phyloP scores from a whole-genome alignment of 1,140 invertebrate genomes.

The Drosophila albomicans region DNA sequence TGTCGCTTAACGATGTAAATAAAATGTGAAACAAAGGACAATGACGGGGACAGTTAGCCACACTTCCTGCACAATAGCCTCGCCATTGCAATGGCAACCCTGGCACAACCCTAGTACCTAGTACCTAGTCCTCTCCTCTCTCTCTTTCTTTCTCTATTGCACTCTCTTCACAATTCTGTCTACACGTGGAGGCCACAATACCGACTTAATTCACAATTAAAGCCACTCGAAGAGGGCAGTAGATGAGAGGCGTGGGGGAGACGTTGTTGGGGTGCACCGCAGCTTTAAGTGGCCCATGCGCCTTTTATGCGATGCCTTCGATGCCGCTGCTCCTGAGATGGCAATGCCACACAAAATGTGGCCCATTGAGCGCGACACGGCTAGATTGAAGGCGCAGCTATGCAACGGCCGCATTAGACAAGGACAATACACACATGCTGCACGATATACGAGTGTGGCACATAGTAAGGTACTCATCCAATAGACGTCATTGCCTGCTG shows the following conservation, averaged over 20 bases:
- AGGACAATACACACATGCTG: conserved; percentile 67
- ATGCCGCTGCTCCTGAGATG: conserved; percentile 36
- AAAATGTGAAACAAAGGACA: conserved; percentile 63
- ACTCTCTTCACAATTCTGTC: conserved; percentile 24
- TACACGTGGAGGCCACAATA: conserved; percentile 73
- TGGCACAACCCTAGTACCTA: conserved; percentile 30
- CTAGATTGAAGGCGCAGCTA: conserved; percentile 34
- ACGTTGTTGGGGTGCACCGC: neutral
- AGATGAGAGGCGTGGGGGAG: neutral
- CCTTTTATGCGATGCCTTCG: conserved; percentile 60
- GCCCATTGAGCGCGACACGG: conserved; percentile 54
- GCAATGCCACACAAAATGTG: conserved; percentile 39
- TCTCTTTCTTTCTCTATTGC: neutral
- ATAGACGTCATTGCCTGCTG: conserved; percentile 36
- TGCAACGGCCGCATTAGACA: conserved; percentile 64
- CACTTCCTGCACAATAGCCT: conserved; percentile 70
- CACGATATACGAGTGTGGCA: conserved; percentile 5
- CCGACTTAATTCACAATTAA: conserved; percentile 85
- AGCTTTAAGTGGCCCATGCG: conserved; percentile 73
- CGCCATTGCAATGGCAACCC: conserved; percentile 77
- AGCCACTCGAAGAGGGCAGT: conserved; percentile 69
- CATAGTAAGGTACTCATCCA: conserved; percentile 19
- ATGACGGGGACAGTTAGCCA: conserved; percentile 40
- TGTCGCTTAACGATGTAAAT: conserved; percentile 73
- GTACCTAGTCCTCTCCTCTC: neutral